A percentile compares a stretch with the other conserved stretches of the same genome.
Conservation (phyloP, 2,113 vertebrate species). For the Gnathonemus echidnorhynchus region DNA sequence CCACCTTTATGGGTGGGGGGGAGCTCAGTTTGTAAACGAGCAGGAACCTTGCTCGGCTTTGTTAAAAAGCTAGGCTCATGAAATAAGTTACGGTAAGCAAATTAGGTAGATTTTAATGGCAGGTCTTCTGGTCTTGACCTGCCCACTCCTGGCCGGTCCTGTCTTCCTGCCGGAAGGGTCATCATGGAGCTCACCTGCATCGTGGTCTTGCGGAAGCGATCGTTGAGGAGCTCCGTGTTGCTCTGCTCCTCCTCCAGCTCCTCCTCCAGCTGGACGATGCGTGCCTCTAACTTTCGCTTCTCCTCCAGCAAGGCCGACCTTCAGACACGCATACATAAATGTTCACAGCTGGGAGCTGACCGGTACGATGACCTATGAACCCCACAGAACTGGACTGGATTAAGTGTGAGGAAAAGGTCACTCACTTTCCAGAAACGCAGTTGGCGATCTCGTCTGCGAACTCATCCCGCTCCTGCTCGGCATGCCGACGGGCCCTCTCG, state of each 20-base stretch:
- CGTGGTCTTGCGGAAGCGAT: constrained; percentile 87
- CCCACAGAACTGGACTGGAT: constrained; percentile 43
- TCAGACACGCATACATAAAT: not conserved
- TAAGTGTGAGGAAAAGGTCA: constrained; percentile 16
- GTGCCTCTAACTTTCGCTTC: constrained; percentile 86
- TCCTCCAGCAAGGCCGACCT: constrained; percentile 87
- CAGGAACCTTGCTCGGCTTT: not conserved
- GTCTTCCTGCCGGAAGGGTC: constrained; percentile 54
- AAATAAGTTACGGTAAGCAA: not conserved
- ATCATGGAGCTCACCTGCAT: constrained; percentile 70
- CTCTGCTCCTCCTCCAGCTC: constrained; percentile 96
- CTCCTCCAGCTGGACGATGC: constrained; percentile 87
- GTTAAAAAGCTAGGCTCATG: not conserved
- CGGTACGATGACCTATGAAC: not conserved
- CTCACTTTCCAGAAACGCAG: constrained; percentile 92
- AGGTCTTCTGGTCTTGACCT: not conserved
- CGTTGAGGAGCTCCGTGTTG: constrained; percentile 92
- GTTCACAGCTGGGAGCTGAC: not conserved
- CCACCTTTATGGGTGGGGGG: constrained; percentile 61
- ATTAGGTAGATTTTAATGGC: not conserved
- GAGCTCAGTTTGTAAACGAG: not conserved
- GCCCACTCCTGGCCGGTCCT: not conserved
- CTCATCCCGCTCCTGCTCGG: constrained; percentile 89
- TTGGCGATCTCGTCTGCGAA: constrained; percentile 89
- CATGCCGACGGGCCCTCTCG: constrained; percentile 81